phyloP scores from a whole-genome alignment of 2,888 invertebrate genomes.

The Rhaphigaster nebulosa region DNA sequence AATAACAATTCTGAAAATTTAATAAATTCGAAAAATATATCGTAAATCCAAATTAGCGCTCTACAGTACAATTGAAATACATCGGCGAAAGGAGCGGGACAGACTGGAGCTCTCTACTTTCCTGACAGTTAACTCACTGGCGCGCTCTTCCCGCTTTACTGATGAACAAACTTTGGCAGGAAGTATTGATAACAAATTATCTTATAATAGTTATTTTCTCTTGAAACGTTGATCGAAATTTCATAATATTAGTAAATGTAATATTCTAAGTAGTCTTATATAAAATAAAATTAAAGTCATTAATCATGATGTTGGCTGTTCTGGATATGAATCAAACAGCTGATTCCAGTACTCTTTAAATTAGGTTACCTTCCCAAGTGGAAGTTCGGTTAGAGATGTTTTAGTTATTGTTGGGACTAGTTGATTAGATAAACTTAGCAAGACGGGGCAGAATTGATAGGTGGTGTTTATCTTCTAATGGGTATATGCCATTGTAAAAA shows the following conservation, averaged over 20 bases:
- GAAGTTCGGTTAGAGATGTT: constrained; percentile 58
- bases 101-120: constrained; percentile 47
- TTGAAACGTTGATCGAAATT: background rate
- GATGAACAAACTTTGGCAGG: constrained; percentile 24
- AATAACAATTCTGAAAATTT: constrained; percentile 28
- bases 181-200: background rate
- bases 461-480: constrained; percentile 62
- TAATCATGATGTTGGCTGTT: constrained; percentile 41
- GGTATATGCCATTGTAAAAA: constrained; percentile 64
- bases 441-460: constrained; percentile 31
- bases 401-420: constrained; percentile 42
- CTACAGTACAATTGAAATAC: background rate
- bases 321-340: constrained; percentile 53
- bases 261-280: background rate
- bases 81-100: constrained; percentile 52
- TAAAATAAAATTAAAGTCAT: background rate
- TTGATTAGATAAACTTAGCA: constrained; percentile 24
- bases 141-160: constrained; percentile 53
- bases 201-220: background rate
- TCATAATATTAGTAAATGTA: background rate
- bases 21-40: constrained; percentile 27
- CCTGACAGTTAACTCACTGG: constrained; percentile 52
- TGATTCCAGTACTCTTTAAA: constrained; percentile 58
- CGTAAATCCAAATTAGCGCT: constrained; percentile 32
- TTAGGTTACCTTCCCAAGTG: constrained; percentile 59